Evolutionary conservation across 2,888 invertebrate genomes (phyloP).

Genomic region (Synanthedon andrenaeformis): DNA sequence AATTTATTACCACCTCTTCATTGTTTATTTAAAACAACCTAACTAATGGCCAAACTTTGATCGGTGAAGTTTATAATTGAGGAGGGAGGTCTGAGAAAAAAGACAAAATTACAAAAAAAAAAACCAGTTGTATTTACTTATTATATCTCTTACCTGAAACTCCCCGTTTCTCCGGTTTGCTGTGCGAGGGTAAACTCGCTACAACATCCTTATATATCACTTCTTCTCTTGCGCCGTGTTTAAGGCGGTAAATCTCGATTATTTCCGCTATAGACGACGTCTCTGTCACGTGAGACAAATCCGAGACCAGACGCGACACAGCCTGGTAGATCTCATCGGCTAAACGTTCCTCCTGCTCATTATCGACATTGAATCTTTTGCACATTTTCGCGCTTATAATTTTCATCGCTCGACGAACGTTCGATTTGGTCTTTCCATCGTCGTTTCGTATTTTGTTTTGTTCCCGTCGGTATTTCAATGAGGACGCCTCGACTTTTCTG

Average conservation of each 20-base stretch:
- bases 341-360: conserved; percentile 24
- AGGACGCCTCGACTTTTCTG: too few relatives aligned
- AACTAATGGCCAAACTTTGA: too few relatives aligned
- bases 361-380: neutral
- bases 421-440: too few relatives aligned
- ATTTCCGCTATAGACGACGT: conserved; percentile 48
- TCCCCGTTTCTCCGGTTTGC: conserved; percentile 27
- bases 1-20: too few relatives aligned
- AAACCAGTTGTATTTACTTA: neutral
- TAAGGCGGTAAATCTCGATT: conserved; percentile 40
- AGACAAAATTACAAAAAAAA: neutral
- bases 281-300: conserved; percentile 43
- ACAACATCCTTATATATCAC: conserved; percentile 38
- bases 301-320: conserved; percentile 24
- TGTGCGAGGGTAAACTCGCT: conserved; percentile 23
- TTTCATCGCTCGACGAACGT: neutral
- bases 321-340: conserved; percentile 26
- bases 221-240: conserved; percentile 28
- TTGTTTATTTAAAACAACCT: too few relatives aligned
- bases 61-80: too few relatives aligned
- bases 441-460: neutral
- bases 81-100: neutral
- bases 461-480: neutral
- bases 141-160: conserved; percentile 39
- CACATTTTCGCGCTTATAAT: neutral